These are phyloP conservation scores for Phalanger gymnotis DNA, from an alignment of 2,797 vertebrate genomes.

Conservation along the genomic window DNA sequence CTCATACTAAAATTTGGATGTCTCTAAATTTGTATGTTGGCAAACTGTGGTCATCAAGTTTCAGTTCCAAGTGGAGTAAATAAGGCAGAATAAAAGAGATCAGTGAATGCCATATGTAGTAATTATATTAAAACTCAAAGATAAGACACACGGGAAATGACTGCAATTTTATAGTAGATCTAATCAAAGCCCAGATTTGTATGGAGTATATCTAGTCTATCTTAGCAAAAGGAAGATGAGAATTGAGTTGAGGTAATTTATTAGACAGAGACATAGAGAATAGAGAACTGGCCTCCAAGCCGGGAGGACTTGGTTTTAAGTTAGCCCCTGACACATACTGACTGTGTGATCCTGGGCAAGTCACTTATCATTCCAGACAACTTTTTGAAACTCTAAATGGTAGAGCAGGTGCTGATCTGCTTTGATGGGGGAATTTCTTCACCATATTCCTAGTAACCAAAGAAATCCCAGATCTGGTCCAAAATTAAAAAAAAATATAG, in stretches of 20 bases:
- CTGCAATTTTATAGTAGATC: not conserved
- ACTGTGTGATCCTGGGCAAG: not conserved
- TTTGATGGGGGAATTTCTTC: not conserved
- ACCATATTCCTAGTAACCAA: not conserved
- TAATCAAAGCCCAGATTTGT: not conserved
- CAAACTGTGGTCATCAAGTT: constrained; percentile 34
- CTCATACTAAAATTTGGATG: not conserved
- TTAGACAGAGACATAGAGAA: not conserved
- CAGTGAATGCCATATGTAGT: not conserved
- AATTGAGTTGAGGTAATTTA: not conserved
- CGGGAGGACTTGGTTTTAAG: not conserved
- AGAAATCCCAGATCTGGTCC: not conserved
- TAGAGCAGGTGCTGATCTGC: not conserved
- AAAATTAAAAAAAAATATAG: not conserved
- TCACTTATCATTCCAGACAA: not conserved
- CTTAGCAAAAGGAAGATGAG: not conserved
- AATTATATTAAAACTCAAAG: constrained; percentile 48
- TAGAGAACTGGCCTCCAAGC: not conserved
- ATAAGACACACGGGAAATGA: constrained; percentile 12
- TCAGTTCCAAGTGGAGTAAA: constrained; percentile 8
- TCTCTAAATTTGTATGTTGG: not conserved
- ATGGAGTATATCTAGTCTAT: not conserved
- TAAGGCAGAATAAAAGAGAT: not conserved
- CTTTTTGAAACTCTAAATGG: not conserved
- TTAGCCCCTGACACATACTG: not conserved